phyloP scores from a whole-genome alignment of 2,888 invertebrate species.

The Spodoptera exigua region DNA sequence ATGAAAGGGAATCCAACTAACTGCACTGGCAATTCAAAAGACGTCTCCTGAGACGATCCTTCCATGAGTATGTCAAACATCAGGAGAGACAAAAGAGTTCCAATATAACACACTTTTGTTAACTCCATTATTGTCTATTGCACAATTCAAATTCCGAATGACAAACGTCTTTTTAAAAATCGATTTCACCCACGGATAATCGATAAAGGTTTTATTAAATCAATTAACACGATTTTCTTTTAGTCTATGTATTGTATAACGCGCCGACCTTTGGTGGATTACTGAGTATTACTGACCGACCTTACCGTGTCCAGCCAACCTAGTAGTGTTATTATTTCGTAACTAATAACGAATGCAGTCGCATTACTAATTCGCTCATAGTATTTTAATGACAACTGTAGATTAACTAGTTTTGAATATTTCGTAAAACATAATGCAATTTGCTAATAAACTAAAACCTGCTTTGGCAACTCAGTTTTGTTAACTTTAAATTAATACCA shows the following conservation, averaged over 20 bases:
- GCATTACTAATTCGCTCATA: slow-evolving; percentile 68
- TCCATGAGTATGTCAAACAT: slow-evolving; percentile 77
- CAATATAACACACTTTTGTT: slow-evolving; percentile 76
- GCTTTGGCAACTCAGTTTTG: not conserved
- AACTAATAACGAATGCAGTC: slow-evolving; percentile 75
- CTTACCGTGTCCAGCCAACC: slow-evolving; percentile 60
- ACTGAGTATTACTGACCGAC: slow-evolving; percentile 79
- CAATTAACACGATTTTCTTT: slow-evolving; percentile 39
- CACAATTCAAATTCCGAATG: slow-evolving; percentile 26
- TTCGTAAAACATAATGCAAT: slow-evolving; percentile 29
- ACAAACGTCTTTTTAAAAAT: slow-evolving; percentile 24
- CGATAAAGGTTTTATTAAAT: slow-evolving; percentile 30
- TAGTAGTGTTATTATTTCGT: slow-evolving; percentile 68
- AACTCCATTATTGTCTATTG: slow-evolving; percentile 73
- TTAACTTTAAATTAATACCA: too few species aligned
- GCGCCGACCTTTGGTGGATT: slow-evolving; percentile 76
- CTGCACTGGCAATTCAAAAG: slow-evolving; percentile 93
- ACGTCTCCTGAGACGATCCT: slow-evolving; percentile 71
- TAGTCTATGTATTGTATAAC: slow-evolving; percentile 60
- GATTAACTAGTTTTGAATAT: slow-evolving; percentile 18
- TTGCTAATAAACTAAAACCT: not conserved
- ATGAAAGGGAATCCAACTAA: slow-evolving; percentile 95
- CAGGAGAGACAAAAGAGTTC: slow-evolving; percentile 73
- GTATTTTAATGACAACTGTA: slow-evolving; percentile 35
- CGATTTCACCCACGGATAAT: slow-evolving; percentile 39